A percentile compares a stretch with the other conserved stretches of the same genome.
Evolutionary conservation across 2,888 invertebrate genomes (phyloP).

Genomic region (Diplolepis rosae): DNA sequence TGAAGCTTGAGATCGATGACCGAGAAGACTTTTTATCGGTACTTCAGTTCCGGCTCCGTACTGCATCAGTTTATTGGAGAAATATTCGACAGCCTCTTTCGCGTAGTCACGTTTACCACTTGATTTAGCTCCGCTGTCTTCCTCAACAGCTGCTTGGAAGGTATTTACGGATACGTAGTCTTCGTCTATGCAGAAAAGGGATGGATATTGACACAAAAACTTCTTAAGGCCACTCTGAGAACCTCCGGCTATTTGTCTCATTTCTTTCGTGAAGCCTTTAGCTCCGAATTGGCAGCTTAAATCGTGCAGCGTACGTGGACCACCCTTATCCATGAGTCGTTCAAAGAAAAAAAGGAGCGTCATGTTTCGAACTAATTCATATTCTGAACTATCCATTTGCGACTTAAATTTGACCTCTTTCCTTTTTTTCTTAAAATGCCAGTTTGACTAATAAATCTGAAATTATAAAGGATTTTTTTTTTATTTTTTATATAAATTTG

Average conservation of each 20-base stretch:
- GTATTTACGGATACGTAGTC: conserved; percentile 92
- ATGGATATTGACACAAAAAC: conserved; percentile 96
- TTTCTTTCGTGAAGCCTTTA: conserved; percentile 98
- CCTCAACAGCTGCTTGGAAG: conserved; percentile 81
- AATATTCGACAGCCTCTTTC: conserved; percentile 97
- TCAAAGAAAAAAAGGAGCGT: conserved; percentile 99
- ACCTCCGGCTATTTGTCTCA: conserved; percentile 96
- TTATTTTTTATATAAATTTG: not conserved
- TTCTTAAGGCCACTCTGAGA: conserved; percentile 97
- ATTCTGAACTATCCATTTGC: conserved; percentile 93
- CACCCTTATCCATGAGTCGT: conserved; percentile 96
- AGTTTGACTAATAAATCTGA: not conserved
- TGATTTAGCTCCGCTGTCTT: conserved; percentile 75
- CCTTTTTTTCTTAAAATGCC: conserved; percentile 6
- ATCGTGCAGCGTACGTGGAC: conserved; percentile 96
- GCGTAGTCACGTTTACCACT: conserved; percentile 90
- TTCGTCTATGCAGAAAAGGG: conserved; percentile 95
- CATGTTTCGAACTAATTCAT: conserved; percentile 94
- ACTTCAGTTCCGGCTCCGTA: conserved; percentile 97
- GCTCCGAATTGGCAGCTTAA: conserved; percentile 99
- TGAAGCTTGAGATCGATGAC: conserved; percentile 96
- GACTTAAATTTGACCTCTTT: not conserved
- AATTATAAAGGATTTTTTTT: not conserved
- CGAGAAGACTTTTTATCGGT: conserved; percentile 95
- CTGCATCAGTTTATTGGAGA: conserved; percentile 94